Evolutionary conservation across 2,888 invertebrate genomes (phyloP), one percentile per base, ranked within the genome.

Genomic region (Linnaemya vulpina): DNA sequence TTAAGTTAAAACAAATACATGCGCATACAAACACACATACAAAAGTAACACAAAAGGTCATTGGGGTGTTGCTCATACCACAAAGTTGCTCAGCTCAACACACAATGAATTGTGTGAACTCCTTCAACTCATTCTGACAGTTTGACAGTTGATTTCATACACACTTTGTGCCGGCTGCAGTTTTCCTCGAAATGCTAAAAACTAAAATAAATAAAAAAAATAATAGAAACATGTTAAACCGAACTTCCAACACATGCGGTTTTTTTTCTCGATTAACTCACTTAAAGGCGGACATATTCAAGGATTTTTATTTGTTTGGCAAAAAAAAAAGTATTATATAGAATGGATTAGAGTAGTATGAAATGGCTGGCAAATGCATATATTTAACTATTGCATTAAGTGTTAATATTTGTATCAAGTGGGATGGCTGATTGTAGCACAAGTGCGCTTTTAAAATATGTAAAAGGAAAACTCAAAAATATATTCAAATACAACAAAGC

Each of bases 1-100:
- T 67, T 60, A 68, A 74, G 11, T 49, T 40, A 30, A 4, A 71
- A 17, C 11, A 15, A 65, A 38, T 17, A 38, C 38, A 15, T 17
- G 67, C 67, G n/a, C n/a, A n/a, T n/a, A n/a, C n/a, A n/a, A n/a
- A n/a, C n/a, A n/a, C n/a, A n/a, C n/a, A n/a, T n/a, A 53, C 35
- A 76, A 76, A 80, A 80, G 68, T 82, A 85, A 85, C 82, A 82
- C 78, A 82, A 85, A 85, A 82, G 85, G 78, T 79, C 82, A 79
- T 78, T 78, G 74, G 85, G 81, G 75, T 75, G 85, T 84, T 46
- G 30, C 38, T 67, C 20, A 58, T 49, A 60, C 63, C 75, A 43
- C 22, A 63, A 63, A 63, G 22, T 13, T 17, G 20, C 43, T 43
- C 20, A 20, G 30, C n/a, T 58, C 4, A 58, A n/a, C 30, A 51